A percentile compares a stretch with the other conserved stretches of the same genome.
Conservation (phyloP, 2,113 vertebrate genomes). For the Tinamus guttatus region DNA sequence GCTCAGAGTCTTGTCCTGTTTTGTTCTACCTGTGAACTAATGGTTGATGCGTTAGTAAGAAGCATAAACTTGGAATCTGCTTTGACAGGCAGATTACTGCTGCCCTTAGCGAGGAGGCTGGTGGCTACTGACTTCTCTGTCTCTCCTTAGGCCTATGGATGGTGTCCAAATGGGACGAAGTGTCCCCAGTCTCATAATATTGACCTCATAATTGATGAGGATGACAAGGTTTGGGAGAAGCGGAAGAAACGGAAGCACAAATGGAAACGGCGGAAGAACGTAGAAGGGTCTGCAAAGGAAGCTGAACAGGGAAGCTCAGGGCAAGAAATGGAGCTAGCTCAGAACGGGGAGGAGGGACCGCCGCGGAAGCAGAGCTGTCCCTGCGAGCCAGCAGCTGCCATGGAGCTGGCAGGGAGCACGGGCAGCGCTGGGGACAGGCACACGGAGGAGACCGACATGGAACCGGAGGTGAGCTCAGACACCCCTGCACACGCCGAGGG, state of each 20-base stretch:
- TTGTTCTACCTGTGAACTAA: background rate
- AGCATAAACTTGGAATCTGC: background rate
- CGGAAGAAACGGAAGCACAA: conserved; percentile 80
- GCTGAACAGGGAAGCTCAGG: background rate
- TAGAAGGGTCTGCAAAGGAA: background rate
- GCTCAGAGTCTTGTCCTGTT: background rate
- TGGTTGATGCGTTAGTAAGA: background rate
- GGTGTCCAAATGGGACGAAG: conserved; percentile 89
- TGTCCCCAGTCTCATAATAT: conserved; percentile 94
- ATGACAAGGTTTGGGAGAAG: conserved; percentile 85
- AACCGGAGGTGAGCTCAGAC: conserved; percentile 21
- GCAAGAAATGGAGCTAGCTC: conserved; percentile 8
- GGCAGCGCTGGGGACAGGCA: background rate
- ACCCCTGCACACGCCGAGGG: background rate
- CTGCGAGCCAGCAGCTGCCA: background rate
- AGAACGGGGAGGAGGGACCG: conserved; percentile 60
- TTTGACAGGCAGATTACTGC: background rate
- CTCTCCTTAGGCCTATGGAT: conserved; percentile 88
- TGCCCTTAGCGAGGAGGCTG: background rate
- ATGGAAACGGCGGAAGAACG: conserved; percentile 81
- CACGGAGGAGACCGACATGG: background rate
- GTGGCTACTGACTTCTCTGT: background rate
- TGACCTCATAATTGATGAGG: conserved; percentile 92
- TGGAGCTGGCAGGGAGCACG: background rate
- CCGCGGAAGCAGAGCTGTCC: conserved; percentile 74